phyloP scores from a whole-genome alignment of 1,140 invertebrate genomes.

The Drosophila sp. region DNA sequence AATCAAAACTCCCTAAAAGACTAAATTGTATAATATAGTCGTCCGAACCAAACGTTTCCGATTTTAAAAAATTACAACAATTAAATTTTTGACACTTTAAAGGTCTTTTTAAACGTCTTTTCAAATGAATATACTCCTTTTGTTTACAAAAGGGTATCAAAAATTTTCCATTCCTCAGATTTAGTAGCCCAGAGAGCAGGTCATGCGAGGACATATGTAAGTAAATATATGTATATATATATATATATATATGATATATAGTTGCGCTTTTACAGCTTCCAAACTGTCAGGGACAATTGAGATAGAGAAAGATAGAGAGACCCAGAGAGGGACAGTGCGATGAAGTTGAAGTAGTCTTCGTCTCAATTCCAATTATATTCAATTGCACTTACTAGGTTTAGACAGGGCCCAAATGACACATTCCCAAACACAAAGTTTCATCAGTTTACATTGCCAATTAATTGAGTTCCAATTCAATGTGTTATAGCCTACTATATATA shows the following conservation, averaged over 20 bases:
- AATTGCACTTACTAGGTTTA: constrained; percentile 48
- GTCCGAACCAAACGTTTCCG: no score
- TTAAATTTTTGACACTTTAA: no score
- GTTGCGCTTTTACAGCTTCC: constrained; percentile 71
- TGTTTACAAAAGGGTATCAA: not conserved
- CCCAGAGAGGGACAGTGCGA: constrained; percentile 6
- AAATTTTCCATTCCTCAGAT: constrained; percentile 50
- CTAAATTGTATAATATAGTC: no score
- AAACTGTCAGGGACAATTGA: constrained; percentile 48
- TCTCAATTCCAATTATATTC: constrained; percentile 68
- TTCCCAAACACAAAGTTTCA: not conserved
- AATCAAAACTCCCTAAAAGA: no score
- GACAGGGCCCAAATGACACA: constrained; percentile 12
- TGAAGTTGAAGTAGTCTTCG: constrained; percentile 19
- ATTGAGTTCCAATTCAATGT: not conserved
- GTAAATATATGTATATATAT: constrained; percentile 31
- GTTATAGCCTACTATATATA: not conserved
- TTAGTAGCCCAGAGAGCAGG: constrained; percentile 20
- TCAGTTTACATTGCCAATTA: constrained; percentile 1
- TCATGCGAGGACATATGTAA: constrained; percentile 55
- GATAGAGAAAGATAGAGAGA: constrained; percentile 54
- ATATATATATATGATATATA: constrained; percentile 21
- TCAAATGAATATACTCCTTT: not conserved
- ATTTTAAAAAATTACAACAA: no score
- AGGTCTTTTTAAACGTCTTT: no score